A percentile compares a stretch with the other conserved stretches of the same genome.
Evolutionary conservation across 2,113 vertebrate genomes (phyloP).

Genomic region (Caranx melampygus): DNA sequence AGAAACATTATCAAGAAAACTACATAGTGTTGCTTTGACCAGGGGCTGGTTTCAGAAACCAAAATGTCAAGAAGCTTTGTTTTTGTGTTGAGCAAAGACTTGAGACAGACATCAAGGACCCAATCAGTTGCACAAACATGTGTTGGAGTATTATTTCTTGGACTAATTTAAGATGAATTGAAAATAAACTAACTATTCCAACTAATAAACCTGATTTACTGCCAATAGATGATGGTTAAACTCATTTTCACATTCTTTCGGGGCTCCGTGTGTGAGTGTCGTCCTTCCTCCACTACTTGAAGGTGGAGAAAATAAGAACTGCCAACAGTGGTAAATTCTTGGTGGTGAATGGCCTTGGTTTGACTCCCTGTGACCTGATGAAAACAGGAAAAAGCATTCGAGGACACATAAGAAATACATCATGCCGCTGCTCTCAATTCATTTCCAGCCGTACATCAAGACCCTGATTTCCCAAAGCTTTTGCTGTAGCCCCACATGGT

Average conservation of each 20-base stretch:
- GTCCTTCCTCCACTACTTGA: background rate
- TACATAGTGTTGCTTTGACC: background rate
- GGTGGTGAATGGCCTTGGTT: background rate
- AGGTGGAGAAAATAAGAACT: background rate
- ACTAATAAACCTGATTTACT: background rate
- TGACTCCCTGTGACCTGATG: background rate
- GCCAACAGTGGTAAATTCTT: background rate
- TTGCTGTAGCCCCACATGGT: background rate
- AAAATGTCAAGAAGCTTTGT: too few relatives aligned
- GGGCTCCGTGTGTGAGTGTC: background rate
- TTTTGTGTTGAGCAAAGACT: background rate
- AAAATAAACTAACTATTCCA: too few relatives aligned
- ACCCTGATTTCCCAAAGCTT: background rate
- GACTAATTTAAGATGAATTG: too few relatives aligned
- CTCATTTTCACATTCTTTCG: background rate
- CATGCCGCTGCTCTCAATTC: background rate
- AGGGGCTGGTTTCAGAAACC: background rate
- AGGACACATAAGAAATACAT: background rate
- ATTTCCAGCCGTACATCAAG: background rate
- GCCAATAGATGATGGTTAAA: background rate
- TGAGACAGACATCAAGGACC: too few relatives aligned
- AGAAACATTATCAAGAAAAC: too few relatives aligned
- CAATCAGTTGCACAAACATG: too few relatives aligned
- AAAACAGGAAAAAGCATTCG: background rate
- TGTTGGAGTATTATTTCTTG: too few relatives aligned